Base-by-base conservation (phyloP, 2,888 invertebrate species). In the Yponomeuta sedellus region DNA sequence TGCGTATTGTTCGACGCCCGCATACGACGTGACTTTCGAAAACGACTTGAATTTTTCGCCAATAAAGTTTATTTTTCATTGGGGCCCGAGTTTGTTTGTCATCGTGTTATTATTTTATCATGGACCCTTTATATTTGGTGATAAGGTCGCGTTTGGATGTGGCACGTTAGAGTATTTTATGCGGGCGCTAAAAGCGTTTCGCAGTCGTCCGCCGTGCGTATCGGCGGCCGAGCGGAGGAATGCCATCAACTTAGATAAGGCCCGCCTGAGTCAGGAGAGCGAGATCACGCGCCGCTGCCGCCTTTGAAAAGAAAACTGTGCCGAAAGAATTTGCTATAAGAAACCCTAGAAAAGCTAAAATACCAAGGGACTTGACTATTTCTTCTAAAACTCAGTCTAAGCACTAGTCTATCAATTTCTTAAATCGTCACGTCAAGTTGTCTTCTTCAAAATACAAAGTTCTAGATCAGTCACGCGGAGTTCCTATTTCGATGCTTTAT, bases 1-100 rank as follows among this genome's bases (percentile, higher is more conserved):
- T 90, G 89, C 89, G 89, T 89, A 90, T 91, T 91, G 90, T 91
- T 90, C 81, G 83, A 78, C 78, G 82, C 88, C 85, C 88, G 89
- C 83, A 85, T 87, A 76, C 84, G 78, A 78, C 82, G 81, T 81
- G 81, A 83, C 88, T 86, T 84, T 82, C 82, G 83, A 89, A 89
- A 86, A 84, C 81, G 80, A 83, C 87, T 87, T 85, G 86, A 86
- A 83, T 80, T 80, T 57, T 82, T 80, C 77, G 76, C 76, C 75
- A 79, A 81, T 89, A 89, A 87, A 87, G 89, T 87, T 84, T 85
- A 79, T 85, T 89, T 89, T 87, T 64, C 64, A 64, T 64, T n/a
- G 52, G 25, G 75, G 81, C 72, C 77, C 73, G 75, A 77, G 75
- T 76, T 70, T 71, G 71, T 70, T 67, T 71, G 67, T 68, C 68